phyloP scores from a whole-genome alignment of 2,113 vertebrate genomes.

The Solea senegalensis region DNA sequence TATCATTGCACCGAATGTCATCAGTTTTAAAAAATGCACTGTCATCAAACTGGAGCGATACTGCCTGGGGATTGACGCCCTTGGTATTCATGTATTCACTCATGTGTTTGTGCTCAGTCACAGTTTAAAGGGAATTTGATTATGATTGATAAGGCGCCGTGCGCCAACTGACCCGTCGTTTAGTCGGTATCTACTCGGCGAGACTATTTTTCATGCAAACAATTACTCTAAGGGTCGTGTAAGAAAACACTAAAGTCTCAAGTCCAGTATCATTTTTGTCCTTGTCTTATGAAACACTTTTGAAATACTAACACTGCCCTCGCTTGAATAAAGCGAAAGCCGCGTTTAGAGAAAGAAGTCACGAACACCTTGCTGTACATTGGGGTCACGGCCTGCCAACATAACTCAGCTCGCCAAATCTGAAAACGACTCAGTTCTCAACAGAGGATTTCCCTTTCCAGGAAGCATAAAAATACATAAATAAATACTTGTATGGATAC shows the following conservation, averaged over 20 bases:
- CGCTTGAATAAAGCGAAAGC: too few species aligned
- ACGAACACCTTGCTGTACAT: too few species aligned
- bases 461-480: too few species aligned
- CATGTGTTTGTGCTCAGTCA: slow-evolving; percentile 39
- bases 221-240: slow-evolving; percentile 6
- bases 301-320: too few species aligned
- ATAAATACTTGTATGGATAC: too few species aligned
- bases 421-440: too few species aligned
- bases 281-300: too few species aligned
- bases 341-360: too few species aligned
- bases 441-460: too few species aligned
- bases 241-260: neutral
- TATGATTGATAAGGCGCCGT: slow-evolving; percentile 60
- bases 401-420: too few species aligned
- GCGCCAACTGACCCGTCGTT: slow-evolving; percentile 28
- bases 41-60: slow-evolving; percentile 65
- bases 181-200: slow-evolving; percentile 35
- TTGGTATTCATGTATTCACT: slow-evolving; percentile 65
- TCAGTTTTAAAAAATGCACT: slow-evolving; percentile 50
- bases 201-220: slow-evolving; percentile 18
- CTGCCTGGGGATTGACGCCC: slow-evolving; percentile 29
- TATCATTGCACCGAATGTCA: slow-evolving; percentile 52
- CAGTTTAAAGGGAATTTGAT: slow-evolving; percentile 62
- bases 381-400: too few species aligned
- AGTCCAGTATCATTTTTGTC: too few species aligned